A percentile compares a stretch with the other conserved stretches of the same genome.
Evolutionary conservation across 2,113 vertebrate species (phyloP).

Genomic region (Apteryx mantelli): DNA sequence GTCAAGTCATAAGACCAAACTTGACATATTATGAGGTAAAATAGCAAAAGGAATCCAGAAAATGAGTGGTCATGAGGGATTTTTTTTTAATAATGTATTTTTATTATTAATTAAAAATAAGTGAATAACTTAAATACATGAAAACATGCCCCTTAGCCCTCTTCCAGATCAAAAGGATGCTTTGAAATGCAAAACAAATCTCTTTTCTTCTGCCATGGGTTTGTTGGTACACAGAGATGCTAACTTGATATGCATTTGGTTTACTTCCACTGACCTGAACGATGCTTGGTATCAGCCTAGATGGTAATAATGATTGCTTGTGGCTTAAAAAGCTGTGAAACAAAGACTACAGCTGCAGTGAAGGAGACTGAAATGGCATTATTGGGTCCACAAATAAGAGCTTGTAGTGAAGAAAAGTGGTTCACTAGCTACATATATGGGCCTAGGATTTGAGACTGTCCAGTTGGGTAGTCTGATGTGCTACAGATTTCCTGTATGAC

Average conservation of each 20-base stretch:
- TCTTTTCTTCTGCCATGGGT: conserved; percentile 13
- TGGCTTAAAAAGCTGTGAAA: not conserved
- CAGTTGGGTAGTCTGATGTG: fast-evolving
- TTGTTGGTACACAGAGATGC: not conserved
- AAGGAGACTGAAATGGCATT: not conserved
- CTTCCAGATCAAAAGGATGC: not conserved
- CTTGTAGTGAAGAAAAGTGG: not conserved
- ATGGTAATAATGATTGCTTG: not conserved
- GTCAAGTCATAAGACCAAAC: not conserved
- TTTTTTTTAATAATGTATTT: not conserved
- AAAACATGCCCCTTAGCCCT: not conserved
- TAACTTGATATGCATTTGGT: not conserved
- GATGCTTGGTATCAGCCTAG: not conserved
- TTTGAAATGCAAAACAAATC: conserved; percentile 19
- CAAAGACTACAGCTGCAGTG: not conserved
- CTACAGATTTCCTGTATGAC: not conserved
- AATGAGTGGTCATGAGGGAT: not conserved
- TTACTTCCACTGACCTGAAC: not conserved
- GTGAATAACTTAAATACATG: not conserved
- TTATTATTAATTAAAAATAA: not conserved
- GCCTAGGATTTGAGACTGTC: not conserved
- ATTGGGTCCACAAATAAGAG: not conserved
- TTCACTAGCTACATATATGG: not conserved
- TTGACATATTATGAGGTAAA: not conserved
- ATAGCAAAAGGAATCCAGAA: not conserved